A percentile compares a stretch with the other conserved stretches of the same genome.
These are phyloP conservation scores for Drosophila baimaii DNA, from an alignment of 1,140 invertebrate species.

Conservation along the genomic window DNA sequence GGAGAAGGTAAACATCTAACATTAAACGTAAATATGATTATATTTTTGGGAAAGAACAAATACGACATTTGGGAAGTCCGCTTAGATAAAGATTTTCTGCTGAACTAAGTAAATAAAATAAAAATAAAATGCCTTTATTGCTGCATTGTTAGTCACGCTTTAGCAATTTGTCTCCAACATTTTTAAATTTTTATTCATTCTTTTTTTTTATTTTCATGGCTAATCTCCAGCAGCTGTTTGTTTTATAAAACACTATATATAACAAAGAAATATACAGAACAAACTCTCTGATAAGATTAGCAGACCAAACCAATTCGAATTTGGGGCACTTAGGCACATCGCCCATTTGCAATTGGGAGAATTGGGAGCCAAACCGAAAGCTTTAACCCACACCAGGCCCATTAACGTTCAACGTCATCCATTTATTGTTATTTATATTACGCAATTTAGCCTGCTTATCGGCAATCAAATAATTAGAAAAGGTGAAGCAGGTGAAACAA, in stretches of 20 bases:
- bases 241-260: constrained; percentile 2
- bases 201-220: not conserved
- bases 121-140: not conserved
- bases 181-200: not conserved
- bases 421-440: constrained; percentile 50
- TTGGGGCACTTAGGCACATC: constrained; percentile 17
- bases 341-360: constrained; percentile 7
- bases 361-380: constrained; percentile 5
- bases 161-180: not conserved
- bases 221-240: constrained; percentile 33
- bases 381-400: constrained; percentile 4
- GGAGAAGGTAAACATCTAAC: not conserved
- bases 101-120: constrained; percentile 4
- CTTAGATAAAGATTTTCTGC: constrained; percentile 4
- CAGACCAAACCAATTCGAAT: constrained; percentile 14
- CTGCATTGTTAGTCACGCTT: constrained; percentile 11
- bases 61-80: constrained; percentile 1
- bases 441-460: constrained; percentile 61
- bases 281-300: constrained; percentile 36
- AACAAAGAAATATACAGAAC: constrained; percentile 8
- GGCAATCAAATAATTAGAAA: constrained; percentile 69
- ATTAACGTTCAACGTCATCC: constrained; percentile 38
- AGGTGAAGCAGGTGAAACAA: constrained; percentile 25
- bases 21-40: not conserved
- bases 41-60: constrained; percentile 13